Evolutionary conservation across 1,140 invertebrate genomes (phyloP), one percentile per base, ranked within the genome.

Genomic region (Saccostrea cuccullata): DNA sequence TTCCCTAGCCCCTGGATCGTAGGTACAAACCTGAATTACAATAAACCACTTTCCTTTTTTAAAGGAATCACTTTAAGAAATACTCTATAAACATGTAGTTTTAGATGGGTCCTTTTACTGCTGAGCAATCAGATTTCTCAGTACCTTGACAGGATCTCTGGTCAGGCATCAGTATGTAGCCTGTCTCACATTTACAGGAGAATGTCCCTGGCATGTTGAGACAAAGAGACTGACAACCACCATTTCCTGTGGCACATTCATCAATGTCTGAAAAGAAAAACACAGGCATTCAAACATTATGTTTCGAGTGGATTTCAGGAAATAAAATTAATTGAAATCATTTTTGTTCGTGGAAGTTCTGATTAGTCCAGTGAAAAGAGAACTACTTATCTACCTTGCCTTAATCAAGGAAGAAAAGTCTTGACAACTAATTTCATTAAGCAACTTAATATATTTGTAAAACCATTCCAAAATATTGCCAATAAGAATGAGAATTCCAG

Each of bases 121-220:
- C n/a, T 20, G 17, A 64, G 1, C 8, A n/a, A 3, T 47, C 9
- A 47, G 47, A 47, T 64, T 64, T 64, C 8, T 64, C 58, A 85
- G 86, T 90, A 95, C 98, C 97, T 87, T 97, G 95, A 94, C 97
- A 97, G 87, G 97, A 96, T 89, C 96, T 96, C 12, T 96, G 96
- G 94, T 96, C 96, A 13, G 94, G 93, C 47, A 92, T 88, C 11
- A 95, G 92, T 4, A 92, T 88, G 95, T 96, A 97, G 23, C 97
- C 97, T 86, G 96, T 96, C 90, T 97, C 96, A 94, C 98, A 98
- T 23, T 96, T 96, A 93, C 98, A 98, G 55, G 96, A 96, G 94
- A 96, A 97, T 64, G 96, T 96, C 0, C 97, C 97, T 1, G 96
- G 95, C 55, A 97, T 96, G 93, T 98, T 98, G 0, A 96, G 93